These are phyloP conservation scores for Leptarthrus brevirostris DNA, from an alignment of 2,888 invertebrate genomes.

Conservation along the genomic window DNA sequence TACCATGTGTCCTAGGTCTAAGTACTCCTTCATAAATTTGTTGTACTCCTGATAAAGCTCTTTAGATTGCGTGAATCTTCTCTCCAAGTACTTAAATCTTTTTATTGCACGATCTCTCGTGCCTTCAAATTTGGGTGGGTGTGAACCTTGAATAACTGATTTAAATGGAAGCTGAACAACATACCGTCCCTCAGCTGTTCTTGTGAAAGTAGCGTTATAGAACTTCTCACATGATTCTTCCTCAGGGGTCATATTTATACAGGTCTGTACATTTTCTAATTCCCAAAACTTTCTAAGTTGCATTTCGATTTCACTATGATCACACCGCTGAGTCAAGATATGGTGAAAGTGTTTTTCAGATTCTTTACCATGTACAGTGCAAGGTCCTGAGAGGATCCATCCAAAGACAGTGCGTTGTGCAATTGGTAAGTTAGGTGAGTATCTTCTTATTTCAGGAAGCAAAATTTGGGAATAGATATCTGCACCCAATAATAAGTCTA, in stretches of 20 bases:
- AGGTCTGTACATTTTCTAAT: background rate
- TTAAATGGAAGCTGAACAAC: slow-evolving; percentile 16
- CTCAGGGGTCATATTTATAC: background rate
- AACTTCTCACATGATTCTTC: background rate
- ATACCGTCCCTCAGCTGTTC: slow-evolving; percentile 1
- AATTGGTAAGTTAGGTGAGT: background rate
- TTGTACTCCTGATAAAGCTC: background rate
- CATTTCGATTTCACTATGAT: background rate
- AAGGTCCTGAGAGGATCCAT: background rate
- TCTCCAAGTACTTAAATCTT: background rate
- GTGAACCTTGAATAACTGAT: background rate
- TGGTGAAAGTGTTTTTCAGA: background rate
- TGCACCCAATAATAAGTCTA: no score
- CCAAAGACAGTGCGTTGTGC: background rate
- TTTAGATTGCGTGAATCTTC: background rate
- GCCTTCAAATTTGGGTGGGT: background rate
- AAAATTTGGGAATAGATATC: no score
- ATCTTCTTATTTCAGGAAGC: background rate
- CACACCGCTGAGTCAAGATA: background rate
- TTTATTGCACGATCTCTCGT: slow-evolving; percentile 2
- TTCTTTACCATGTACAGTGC: background rate
- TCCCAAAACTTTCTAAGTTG: background rate
- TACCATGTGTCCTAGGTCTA: background rate
- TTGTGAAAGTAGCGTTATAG: background rate
- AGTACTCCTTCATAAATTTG: slow-evolving; percentile 15